Evolutionary conservation across 1,140 invertebrate species (phyloP), one percentile per base, ranked within the genome.

Genomic region (Drosophila dunni): DNA sequence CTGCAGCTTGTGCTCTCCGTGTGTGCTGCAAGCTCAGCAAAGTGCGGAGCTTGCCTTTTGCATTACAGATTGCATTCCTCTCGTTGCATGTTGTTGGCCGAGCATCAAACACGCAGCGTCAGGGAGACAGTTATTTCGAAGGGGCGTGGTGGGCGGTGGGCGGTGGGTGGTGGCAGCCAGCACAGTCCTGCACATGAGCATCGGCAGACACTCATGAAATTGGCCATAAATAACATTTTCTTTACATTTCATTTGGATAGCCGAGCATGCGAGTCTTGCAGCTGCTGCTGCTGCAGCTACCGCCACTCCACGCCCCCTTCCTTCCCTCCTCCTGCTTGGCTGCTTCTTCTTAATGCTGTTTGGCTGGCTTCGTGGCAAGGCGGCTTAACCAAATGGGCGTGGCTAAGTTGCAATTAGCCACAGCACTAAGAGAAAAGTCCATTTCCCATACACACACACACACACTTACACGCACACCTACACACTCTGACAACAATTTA

Each of bases 191-290:
- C 64, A 75, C 58, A 75, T 73, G 78, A 81, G 62, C 72, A 68
- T 69, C 82, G 74, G 61, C 83, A 84, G 77, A 89, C 77, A 88
- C 84, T 84, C 84, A 89, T 88, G 85, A 89, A 89, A 89, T 89
- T 89, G 85, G 85, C 85, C 84, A 89, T 89, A 89, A 89, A 89
- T 89, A 89, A 89, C 85, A 90, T 90, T 89, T 89, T 89, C 84
- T 89, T 89, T 89, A 89, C 85, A 89, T 89, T 89, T 89, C 85
- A 89, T 89, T 88, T 89, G 80, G 81, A 68, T 45, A 75, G 79
- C 67, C 66, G 36, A 64, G 48, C 60, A 62, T 11, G 42, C 51
- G 63, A 76, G 53, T 34, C 29, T 11, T 51, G 58, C 46, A 46
- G 34, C 64, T 38, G 75, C 44, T 42, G 60, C n/a, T n/a, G n/a